Percentiles rank a stretch among this genome's conserved stretches.
These are phyloP conservation scores for Coelopa frigida DNA, from an alignment of 1,140 invertebrate genomes.

Conservation along the genomic window DNA sequence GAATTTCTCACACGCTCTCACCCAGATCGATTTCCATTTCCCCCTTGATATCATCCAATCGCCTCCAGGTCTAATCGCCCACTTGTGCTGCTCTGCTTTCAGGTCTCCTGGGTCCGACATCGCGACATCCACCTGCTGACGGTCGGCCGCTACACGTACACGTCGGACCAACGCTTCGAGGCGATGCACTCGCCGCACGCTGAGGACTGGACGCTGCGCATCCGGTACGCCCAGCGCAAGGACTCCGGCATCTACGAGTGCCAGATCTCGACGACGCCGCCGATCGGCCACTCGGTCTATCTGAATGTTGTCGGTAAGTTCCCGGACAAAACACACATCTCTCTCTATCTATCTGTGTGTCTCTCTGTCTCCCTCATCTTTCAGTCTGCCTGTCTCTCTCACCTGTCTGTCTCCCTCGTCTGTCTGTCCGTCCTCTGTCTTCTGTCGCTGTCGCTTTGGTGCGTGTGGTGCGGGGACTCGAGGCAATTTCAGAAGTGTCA, in stretches of 20 bases:
- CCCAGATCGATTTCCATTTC: too few relatives aligned
- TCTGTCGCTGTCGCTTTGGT: neutral
- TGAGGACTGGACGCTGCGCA: constrained; percentile 68
- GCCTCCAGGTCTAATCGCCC: too few relatives aligned
- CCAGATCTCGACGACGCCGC: constrained; percentile 79
- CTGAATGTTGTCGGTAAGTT: constrained; percentile 77
- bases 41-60: too few relatives aligned
- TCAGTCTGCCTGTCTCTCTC: neutral
- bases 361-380: neutral
- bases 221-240: constrained; percentile 66
- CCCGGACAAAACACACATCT: neutral
- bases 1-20: too few relatives aligned
- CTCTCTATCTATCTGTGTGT: neutral
- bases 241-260: constrained; percentile 81
- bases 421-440: neutral
- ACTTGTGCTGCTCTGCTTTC: too few relatives aligned
- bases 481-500: constrained; percentile 3
- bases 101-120: constrained; percentile 87
- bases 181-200: constrained; percentile 66
- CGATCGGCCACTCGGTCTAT: constrained; percentile 67
- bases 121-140: constrained; percentile 79
- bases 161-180: constrained; percentile 75
- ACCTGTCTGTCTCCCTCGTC: too few relatives aligned
- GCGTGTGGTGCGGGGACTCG: neutral
- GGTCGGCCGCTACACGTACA: constrained; percentile 78